These are phyloP conservation scores for Melanotaenia nigrans DNA, from an alignment of 2,797 vertebrate species.

Conservation along the genomic window DNA sequence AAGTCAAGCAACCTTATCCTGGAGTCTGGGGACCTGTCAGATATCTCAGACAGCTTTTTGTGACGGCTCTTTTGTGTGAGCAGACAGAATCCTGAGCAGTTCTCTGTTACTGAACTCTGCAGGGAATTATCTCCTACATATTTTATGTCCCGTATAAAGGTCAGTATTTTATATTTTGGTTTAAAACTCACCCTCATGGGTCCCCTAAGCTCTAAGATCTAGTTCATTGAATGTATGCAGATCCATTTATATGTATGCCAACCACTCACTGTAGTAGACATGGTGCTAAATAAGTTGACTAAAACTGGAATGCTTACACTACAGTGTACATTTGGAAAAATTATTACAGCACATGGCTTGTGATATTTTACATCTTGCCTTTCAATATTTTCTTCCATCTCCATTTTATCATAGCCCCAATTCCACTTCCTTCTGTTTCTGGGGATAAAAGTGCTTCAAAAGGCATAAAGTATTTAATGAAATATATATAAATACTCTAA, in stretches of 20 bases:
- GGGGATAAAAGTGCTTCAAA: background rate
- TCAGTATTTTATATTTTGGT: slow-evolving; percentile 13
- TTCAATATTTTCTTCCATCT: background rate
- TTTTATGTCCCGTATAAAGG: slow-evolving; percentile 31
- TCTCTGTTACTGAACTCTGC: slow-evolving; percentile 18
- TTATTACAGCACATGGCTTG: background rate
- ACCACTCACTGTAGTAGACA: background rate
- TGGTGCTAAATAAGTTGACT: background rate
- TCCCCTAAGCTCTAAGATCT: background rate
- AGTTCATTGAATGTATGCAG: background rate
- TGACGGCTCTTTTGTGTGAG: slow-evolving; percentile 33
- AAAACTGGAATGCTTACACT: background rate
- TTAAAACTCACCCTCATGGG: slow-evolving; percentile 11
- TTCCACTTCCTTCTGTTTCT: background rate
- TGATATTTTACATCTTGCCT: background rate
- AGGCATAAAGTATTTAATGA: background rate
- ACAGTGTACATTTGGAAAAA: too few relatives aligned
- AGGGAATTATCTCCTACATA: slow-evolving; percentile 23
- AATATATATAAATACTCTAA: background rate
- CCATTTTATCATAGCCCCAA: background rate
- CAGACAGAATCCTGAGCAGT: slow-evolving; percentile 24
- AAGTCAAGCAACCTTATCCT: background rate
- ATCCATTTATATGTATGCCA: background rate
- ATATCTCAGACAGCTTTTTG: slow-evolving; percentile 27
- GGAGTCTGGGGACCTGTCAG: slow-evolving; percentile 18